Percentiles rank a stretch among this genome's conserved stretches.
phyloP scores from a whole-genome alignment of 2,888 invertebrate species.

The Tryphoninae sp. region DNA sequence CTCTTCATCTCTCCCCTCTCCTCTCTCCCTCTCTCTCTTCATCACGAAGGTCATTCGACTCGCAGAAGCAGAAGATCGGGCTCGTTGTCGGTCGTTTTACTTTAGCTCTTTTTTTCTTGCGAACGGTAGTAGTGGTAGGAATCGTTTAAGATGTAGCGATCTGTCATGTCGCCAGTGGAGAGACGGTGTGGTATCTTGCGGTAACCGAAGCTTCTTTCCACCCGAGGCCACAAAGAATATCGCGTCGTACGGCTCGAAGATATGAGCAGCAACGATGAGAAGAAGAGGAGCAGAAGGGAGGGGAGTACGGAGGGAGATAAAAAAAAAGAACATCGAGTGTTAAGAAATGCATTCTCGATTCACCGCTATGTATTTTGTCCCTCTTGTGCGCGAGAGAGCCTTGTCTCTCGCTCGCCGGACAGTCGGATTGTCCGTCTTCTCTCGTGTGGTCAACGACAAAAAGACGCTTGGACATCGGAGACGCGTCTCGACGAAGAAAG shows the following conservation, averaged over 20 bases:
- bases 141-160: slow-evolving; percentile 63
- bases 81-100: slow-evolving; percentile 33
- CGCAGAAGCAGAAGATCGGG: slow-evolving; percentile 40
- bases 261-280: slow-evolving; percentile 17
- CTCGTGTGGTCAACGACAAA: slow-evolving; percentile 62
- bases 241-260: slow-evolving; percentile 39
- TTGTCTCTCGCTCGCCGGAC: slow-evolving; percentile 27
- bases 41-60: slow-evolving; percentile 46
- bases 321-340: slow-evolving; percentile 56
- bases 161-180: slow-evolving; percentile 58
- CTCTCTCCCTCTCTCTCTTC: slow-evolving; percentile 15
- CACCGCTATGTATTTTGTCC: slow-evolving; percentile 54
- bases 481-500: slow-evolving; percentile 27
- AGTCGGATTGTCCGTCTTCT: slow-evolving; percentile 51
- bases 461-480: slow-evolving; percentile 53
- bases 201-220: slow-evolving; percentile 48
- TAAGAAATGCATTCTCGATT: slow-evolving; percentile 64
- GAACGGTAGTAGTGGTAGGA: slow-evolving; percentile 54
- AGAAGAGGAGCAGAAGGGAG: slow-evolving; percentile 1
- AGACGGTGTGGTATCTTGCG: slow-evolving; percentile 38
- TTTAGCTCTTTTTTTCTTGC: slow-evolving; percentile 21
- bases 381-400: slow-evolving; percentile 32
- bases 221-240: slow-evolving; percentile 55
- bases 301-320: neutral
- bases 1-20: slow-evolving; percentile 27